A percentile compares a stretch with the other conserved stretches of the same genome.
These are phyloP conservation scores for Hydrolagus affinis DNA, from an alignment of 2,113 vertebrate species.

Conservation along the genomic window DNA sequence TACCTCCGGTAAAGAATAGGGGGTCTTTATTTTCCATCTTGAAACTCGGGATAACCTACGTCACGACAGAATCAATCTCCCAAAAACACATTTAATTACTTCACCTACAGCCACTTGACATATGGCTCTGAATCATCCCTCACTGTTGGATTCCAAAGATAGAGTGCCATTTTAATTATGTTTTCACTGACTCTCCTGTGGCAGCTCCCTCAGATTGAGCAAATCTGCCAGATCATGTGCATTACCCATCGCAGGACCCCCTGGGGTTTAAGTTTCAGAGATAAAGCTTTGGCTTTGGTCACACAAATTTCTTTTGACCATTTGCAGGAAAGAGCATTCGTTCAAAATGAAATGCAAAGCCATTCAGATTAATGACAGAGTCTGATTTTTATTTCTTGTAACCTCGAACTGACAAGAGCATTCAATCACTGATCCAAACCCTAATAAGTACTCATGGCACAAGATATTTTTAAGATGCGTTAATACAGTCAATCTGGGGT, in stretches of 20 bases:
- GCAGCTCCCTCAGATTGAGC: conserved; percentile 4
- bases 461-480: too few relatives aligned
- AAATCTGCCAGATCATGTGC: background rate
- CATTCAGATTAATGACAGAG: too few relatives aligned
- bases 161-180: background rate
- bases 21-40: background rate
- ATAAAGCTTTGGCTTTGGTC: too few relatives aligned
- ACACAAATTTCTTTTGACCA: too few relatives aligned
- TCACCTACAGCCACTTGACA: background rate
- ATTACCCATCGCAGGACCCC: background rate
- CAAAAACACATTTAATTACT: conserved; percentile 19
- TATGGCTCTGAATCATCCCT: background rate
- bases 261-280: too few relatives aligned
- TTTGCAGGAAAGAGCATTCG: too few relatives aligned
- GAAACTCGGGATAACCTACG: background rate
- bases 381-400: too few relatives aligned
- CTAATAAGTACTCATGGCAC: too few relatives aligned
- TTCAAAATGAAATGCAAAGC: too few relatives aligned
- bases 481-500: too few relatives aligned
- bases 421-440: too few relatives aligned
- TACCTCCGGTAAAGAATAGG: background rate
- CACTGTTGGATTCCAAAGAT: background rate
- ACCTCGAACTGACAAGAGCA: too few relatives aligned
- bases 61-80: background rate
- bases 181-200: background rate